These are phyloP conservation scores for Gallinago solitaria DNA, from an alignment of 2,797 vertebrate genomes.

Conservation along the genomic window DNA sequence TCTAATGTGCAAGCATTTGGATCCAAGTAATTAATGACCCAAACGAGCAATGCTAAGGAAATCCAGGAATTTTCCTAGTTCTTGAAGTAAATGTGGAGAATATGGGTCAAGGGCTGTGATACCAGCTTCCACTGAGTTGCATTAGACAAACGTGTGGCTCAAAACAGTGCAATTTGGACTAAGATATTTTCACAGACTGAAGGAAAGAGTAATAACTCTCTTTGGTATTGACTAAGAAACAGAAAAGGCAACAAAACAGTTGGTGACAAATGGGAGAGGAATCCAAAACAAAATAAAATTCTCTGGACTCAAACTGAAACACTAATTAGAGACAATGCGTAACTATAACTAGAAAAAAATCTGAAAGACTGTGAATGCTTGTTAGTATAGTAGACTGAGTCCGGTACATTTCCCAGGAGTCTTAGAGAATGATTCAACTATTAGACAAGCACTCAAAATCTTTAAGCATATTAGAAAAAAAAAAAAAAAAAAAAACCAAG, in stretches of 20 bases:
- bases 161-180: neutral
- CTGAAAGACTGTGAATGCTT: neutral
- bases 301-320: neutral
- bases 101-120: neutral
- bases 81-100: neutral
- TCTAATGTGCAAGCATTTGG: neutral
- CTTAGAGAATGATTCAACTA: neutral
- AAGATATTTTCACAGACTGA: neutral
- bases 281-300: conserved; percentile 18
- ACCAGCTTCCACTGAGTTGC: neutral
- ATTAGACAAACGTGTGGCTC: neutral
- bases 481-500: neutral
- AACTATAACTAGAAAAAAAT: neutral
- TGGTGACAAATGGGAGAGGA: neutral
- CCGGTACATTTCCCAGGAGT: neutral
- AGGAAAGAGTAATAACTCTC: neutral
- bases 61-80: neutral
- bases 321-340: conserved; percentile 1
- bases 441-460: neutral
- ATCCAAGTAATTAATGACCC: neutral
- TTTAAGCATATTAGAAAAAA: neutral
- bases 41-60: neutral
- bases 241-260: neutral
- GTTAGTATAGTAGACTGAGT: neutral
- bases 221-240: neutral